Base-by-base conservation (phyloP, 30 jellyfish, hydroid and myxozoan species). In the Sanderia malayensis region DNA sequence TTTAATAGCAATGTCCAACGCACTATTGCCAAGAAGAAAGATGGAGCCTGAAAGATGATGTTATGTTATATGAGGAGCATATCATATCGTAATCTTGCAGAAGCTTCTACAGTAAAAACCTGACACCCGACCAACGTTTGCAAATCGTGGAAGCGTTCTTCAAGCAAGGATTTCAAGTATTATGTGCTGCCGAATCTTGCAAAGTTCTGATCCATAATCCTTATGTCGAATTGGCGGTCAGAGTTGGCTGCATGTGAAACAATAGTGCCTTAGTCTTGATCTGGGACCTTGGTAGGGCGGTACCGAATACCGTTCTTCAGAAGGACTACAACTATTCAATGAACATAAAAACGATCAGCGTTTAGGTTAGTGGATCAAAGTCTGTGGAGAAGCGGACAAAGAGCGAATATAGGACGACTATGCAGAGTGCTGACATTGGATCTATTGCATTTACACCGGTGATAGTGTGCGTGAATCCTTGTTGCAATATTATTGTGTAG, bases 381-480 rank as follows among this genome's bases (percentile, higher is more conserved):
- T 11, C 3, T 49, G 64, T 24, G 24, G 11, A 4, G 64, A 49
- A 49, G 64, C 23, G 18, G 64, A 49, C 64, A 49, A 2, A 2
- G 24, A 15, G 23, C 8, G 64, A 19, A 49, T 49, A 19, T 4
- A 49, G 18, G 27, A 49, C 2, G 27, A 49, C 64, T 49, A 49
- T 49, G 64, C 64, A 18, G 4, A 8, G 25, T 49, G 64, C 64
- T 49, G 64, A 24, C 64, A 49, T 4, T 49, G 64, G 64, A 49
- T 49, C 27, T 49, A 49, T 49, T 49, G 64, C 64, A 49, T 49
- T 49, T 49, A 49, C 64, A 49, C 64, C 24, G 64, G 64, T 18
- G 64, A 49, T 49, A 4, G 64, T 19, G 25, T 49, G 8, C 64
- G 64, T 19, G 25, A 49, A 49, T 11, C 64, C 27, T 4, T 49